Evolutionary conservation across 2,113 vertebrate species (phyloP), one percentile per base, ranked within the genome.

Genomic region (Amphiprion percula): DNA sequence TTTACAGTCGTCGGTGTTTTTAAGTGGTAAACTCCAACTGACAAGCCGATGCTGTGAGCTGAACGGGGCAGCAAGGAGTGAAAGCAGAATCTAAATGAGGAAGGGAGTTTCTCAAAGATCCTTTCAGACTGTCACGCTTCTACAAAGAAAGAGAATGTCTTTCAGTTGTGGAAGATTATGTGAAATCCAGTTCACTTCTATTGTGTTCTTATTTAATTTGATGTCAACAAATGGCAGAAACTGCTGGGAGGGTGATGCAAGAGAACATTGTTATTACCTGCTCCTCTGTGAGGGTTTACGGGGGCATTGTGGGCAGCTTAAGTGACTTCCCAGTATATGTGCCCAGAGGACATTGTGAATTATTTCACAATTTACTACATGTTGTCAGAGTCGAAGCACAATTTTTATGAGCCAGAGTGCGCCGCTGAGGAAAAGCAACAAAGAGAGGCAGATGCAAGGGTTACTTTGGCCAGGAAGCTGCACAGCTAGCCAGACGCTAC

Each of bases 1-100:
- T 77, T 87, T 71, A 77, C 68, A 70, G 33, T 67, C 63, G 16
- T 82, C 74, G 39, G 79, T 81, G 58, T 71, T 82, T 83, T 85
- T 55, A 75, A 68, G 77, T 16, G n/a, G 52, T 68, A 68, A 77
- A 82, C 69, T 72, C 39, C 67, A 74, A 17, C 83, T 74, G 85
- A 81, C 74, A 69, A 62, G 61, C 53, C 53, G 65, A 37, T 68
- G 44, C 64, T 66, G 10, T 28, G 21, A 21, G 6, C 72, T 70
- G 54, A 61, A 64, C 2, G 6, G 41, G 55, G 67, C 28, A 69
- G 53, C 11, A 60, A 50, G 54, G 70, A 17, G 21, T 44, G 21
- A 62, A 73, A 54, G 58, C 67, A 37, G 49, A 8, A 71, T 80
- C 70, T 64, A 62, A 70, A 74, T 68, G 21, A 60, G 33, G 28